phyloP scores from a whole-genome alignment of 2,888 invertebrate species.

The Pammene aurita region DNA sequence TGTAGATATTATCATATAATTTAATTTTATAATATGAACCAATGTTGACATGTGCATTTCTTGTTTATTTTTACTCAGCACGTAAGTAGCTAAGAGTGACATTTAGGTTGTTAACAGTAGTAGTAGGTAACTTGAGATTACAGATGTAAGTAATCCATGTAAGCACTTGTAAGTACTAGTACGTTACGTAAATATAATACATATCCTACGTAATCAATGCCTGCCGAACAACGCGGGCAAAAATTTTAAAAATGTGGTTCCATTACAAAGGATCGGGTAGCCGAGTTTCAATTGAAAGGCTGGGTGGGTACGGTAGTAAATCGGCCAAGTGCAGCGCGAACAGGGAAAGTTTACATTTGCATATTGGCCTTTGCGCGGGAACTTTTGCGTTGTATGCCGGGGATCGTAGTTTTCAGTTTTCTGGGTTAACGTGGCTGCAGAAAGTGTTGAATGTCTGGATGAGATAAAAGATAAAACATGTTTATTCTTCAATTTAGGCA shows the following conservation, averaged over 20 bases:
- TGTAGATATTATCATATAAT: no score
- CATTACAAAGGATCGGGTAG: conserved; percentile 43
- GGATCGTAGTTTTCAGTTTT: conserved; percentile 26
- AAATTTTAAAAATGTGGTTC: conserved; percentile 17
- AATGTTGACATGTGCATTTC: no score
- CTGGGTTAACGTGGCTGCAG: conserved; percentile 5
- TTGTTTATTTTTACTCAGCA: no score
- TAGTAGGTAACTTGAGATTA: no score
- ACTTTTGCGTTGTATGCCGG: conserved; percentile 50
- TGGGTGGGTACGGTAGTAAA: conserved; percentile 65
- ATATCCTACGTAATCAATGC: conserved; percentile 25
- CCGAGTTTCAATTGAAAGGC: conserved; percentile 65
- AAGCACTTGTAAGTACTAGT: background rate
- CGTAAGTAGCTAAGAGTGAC: no score
- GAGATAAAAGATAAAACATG: no score
- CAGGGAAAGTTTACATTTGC: conserved; percentile 79
- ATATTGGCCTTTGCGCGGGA: conserved; percentile 63
- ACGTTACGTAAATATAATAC: no score
- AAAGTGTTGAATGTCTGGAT: background rate
- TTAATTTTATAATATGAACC: no score
- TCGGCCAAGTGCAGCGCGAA: conserved; percentile 76
- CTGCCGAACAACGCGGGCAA: conserved; percentile 9
- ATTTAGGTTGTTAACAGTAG: no score
- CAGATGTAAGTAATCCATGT: no score
- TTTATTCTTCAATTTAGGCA: no score